A percentile compares a stretch with the other conserved stretches of the same genome.
Evolutionary conservation across 35 echinoderm and acorn worm genomes (phyloP).

Genomic region (Ophiothrix spiculata): DNA sequence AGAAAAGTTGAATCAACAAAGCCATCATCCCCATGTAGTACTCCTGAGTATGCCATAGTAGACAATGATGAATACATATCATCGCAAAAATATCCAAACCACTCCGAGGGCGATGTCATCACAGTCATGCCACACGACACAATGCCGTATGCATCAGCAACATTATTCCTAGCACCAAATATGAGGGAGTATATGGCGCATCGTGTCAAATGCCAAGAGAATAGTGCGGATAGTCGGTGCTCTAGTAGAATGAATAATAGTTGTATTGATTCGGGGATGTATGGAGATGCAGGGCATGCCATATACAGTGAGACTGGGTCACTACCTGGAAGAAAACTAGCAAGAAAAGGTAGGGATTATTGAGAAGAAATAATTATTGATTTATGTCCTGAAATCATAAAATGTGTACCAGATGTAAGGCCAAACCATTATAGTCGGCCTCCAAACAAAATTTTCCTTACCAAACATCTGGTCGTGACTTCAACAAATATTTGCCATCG

Average conservation of each 20-base stretch:
- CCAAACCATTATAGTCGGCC: too few species aligned
- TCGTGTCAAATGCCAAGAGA: conserved; percentile 58
- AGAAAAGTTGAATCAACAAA: background rate
- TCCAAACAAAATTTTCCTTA: too few species aligned
- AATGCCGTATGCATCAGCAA: conserved; percentile 70
- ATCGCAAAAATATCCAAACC: background rate
- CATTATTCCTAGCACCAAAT: conserved; percentile 58
- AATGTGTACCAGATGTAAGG: too few species aligned
- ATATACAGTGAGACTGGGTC: background rate
- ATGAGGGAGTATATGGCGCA: conserved; percentile 47
- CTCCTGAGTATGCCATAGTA: conserved; percentile 74
- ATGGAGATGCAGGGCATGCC: background rate
- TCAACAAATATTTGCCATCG: too few species aligned
- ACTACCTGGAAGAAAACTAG: too few species aligned
- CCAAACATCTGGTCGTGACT: too few species aligned
- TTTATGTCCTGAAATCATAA: too few species aligned
- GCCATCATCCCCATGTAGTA: conserved; percentile 26
- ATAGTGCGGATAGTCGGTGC: too few species aligned
- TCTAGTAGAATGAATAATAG: background rate
- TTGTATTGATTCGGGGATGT: background rate
- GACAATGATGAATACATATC: conserved; percentile 45
- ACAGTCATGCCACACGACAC: conserved; percentile 35
- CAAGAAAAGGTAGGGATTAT: too few species aligned
- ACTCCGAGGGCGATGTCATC: background rate
- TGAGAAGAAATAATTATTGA: too few species aligned